Base-by-base conservation (phyloP, 2,113 vertebrate genomes). In the Chaetops frenatus region DNA sequence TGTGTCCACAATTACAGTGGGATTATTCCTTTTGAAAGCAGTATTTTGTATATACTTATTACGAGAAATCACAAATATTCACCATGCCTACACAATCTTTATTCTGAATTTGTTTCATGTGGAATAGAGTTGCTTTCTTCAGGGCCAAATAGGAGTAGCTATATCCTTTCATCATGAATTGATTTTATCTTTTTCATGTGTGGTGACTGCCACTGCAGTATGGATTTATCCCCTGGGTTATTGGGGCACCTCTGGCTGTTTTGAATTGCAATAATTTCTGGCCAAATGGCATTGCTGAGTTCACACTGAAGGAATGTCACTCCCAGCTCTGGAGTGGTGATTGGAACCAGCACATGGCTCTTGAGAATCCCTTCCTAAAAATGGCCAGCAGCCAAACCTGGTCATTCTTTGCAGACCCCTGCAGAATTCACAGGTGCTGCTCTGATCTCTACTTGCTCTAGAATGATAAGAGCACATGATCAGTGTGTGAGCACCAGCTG, bases 181-280 rank as follows among this genome's bases (percentile, higher is more conserved):
- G 66, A 89, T 93, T 96, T 94, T 97, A 60, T 86, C 95, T 92
- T 81, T 83, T 92, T 56, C 88, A 92, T 31, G 81, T 40, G 48
- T 5, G 0, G 27, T 83, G 57, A 13, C 66, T 90, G 27, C 64
- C n/a, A 5, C 35, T 92, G 35, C 66, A 51, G 14, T 35, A 44
- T 60, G 60, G 69, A 74, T 86, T 85, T 92, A 73, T 92, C 48
- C 29, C 16, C 1, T 61, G 81, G 58, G 35, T 86, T 78, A 23
- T 12, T 86, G 71, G 89, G 64, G 35, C 56, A 66, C 15, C 86
- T 87, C 73, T 91, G 45, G 15, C 36, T 92, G 12, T 67, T 94
- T 69, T 54, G 71, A 77, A 84, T 88, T 54, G 51, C 9, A 57
- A 54, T 84, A 78, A 92, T 94, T 92, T 65, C 88, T 27, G 21